phyloP scores from a whole-genome alignment of 1,140 invertebrate genomes.

The Rhyacophila brunnea region DNA sequence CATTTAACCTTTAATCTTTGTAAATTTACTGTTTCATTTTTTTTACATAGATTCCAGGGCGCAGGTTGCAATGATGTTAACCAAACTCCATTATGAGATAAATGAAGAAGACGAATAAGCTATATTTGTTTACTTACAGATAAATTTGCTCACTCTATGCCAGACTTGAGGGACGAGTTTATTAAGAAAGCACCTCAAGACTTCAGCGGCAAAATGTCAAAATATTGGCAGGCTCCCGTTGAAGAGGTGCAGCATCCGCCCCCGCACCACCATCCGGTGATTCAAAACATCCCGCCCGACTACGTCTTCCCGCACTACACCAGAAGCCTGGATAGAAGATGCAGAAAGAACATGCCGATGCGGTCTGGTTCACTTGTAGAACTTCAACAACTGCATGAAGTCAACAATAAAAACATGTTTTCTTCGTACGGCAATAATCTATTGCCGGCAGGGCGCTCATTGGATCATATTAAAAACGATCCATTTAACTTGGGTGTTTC shows the following conservation, averaged over 20 bases:
- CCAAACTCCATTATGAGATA: too few relatives aligned
- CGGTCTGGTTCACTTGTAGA: slow-evolving; percentile 26
- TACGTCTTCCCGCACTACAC: slow-evolving; percentile 34
- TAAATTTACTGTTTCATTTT: too few relatives aligned
- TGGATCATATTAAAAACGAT: slow-evolving; percentile 42
- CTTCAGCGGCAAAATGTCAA: slow-evolving; percentile 33
- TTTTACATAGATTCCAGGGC: too few relatives aligned
- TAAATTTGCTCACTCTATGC: slow-evolving; percentile 57
- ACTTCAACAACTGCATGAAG: slow-evolving; percentile 28
- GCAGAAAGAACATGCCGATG: slow-evolving; percentile 23
- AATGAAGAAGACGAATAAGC: too few relatives aligned
- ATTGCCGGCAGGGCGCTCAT: slow-evolving; percentile 20
- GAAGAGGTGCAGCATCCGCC: slow-evolving; percentile 16
- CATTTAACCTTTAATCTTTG: too few relatives aligned
- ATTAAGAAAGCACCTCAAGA: slow-evolving; percentile 31
- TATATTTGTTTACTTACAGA: slow-evolving; percentile 42
- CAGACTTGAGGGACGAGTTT: slow-evolving; percentile 47
- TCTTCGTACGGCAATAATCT: slow-evolving; percentile 31
- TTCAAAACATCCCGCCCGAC: slow-evolving; percentile 24
- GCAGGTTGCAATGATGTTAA: too few relatives aligned
- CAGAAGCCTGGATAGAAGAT: slow-evolving; percentile 28
- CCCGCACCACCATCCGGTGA: background rate
- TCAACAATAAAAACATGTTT: slow-evolving; percentile 32
- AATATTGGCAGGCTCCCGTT: slow-evolving; percentile 31
- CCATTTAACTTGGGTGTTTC: slow-evolving; percentile 46